These are phyloP conservation scores for Pimpla rufipes DNA, from an alignment of 2,888 invertebrate species.

Conservation along the genomic window DNA sequence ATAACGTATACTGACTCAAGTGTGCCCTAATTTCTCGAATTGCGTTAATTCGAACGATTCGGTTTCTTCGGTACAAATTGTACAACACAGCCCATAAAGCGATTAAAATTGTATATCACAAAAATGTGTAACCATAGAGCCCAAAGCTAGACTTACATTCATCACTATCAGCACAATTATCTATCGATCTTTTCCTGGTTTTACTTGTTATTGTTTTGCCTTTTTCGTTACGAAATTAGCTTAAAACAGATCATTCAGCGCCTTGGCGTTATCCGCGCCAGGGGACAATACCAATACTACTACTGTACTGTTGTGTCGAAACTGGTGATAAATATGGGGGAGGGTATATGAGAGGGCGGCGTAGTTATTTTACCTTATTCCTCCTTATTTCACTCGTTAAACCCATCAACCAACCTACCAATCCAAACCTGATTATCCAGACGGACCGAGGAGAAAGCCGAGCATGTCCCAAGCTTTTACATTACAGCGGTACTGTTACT, in stretches of 20 bases:
- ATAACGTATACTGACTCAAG: conserved; percentile 17
- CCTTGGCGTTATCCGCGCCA: conserved; percentile 16
- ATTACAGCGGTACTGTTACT: conserved; percentile 14
- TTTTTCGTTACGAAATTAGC: neutral
- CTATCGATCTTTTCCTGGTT: conserved; percentile 7
- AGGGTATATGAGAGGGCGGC: conserved; percentile 29
- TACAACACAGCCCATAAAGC: conserved; percentile 65
- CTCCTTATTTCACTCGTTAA: conserved; percentile 44
- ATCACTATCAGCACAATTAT: conserved; percentile 39
- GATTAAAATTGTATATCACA: conserved; percentile 47
- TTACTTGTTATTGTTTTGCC: neutral
- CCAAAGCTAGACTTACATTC: conserved; percentile 51
- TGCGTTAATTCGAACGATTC: neutral
- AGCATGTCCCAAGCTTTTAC: conserved; percentile 50
- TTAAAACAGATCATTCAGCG: conserved; percentile 40
- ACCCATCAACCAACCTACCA: conserved; percentile 74
- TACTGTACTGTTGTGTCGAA: conserved; percentile 18
- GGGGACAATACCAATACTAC: conserved; percentile 27
- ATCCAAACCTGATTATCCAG: conserved; percentile 65
- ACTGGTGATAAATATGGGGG: conserved; percentile 45
- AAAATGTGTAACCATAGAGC: conserved; percentile 39
- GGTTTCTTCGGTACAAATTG: conserved; percentile 5
- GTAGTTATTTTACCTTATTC: conserved; percentile 39
- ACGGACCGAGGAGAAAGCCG: conserved; percentile 43
- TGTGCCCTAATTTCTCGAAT: neutral